Base-by-base conservation (phyloP, 1,140 invertebrate species). In the Eciton burchellii region DNA sequence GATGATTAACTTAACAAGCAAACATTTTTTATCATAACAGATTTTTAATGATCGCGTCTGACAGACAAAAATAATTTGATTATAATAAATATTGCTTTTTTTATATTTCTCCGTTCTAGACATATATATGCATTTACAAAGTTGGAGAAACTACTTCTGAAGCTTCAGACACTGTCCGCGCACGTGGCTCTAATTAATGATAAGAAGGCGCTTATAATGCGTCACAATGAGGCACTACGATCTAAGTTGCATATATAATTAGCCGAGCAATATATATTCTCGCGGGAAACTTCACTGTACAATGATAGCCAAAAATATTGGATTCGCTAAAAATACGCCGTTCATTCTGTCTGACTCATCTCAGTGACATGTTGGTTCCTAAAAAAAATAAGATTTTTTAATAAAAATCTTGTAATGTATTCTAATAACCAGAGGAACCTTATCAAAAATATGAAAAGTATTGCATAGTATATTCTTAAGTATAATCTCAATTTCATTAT, bases 271-370 rank as follows among this genome's bases (percentile, higher is more conserved):
- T 59, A 26, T 11, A 59, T 8, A 26, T 63, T 14, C 9, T 65
- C 52, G 29, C 19, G 11, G 35, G 14, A 62, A 76, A 52, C 59
- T 65, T 76, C 19, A 65, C 19, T 24, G n/a, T n/a, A 47, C 57
- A 21, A 43, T 63, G 59, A 63, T 21, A 43, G 52, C 47, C n/a
- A 52, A 19, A 52, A 52, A 76, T 76, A 76, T 76, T 49, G 16
- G 29, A 52, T 65, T 65, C 21, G 62, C 60, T 76, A 35, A 62
- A 76, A 65, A 29, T 41, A 76, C 52, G n/a, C 5, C 41, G 29
- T 65, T 63, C n/a, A n/a, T 65, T 52, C n/a, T 8, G 14, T 24
- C 47, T 65, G 59, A 76, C 4, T 76, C 73, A 54, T 63, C 43
- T 74, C n/a, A 63, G 49, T n/a, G 14, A 24, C 4, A 52, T 26